phyloP scores from a whole-genome alignment of 2,113 vertebrate genomes.

The Casuarius casuarius region DNA sequence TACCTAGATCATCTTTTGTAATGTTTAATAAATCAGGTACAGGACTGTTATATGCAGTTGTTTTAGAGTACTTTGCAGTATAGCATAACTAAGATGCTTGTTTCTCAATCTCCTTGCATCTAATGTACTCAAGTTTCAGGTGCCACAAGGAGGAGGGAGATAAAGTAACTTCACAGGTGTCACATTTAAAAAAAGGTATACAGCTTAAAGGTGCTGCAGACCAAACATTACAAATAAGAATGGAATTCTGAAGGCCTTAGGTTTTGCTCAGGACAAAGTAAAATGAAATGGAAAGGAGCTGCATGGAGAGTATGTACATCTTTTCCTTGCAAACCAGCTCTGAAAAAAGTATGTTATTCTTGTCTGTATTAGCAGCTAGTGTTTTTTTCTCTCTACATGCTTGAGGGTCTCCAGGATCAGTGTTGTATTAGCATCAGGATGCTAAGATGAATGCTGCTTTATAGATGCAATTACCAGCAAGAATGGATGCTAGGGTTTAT shows the following conservation, averaged over 20 bases:
- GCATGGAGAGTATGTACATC: neutral
- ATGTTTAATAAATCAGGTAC: neutral
- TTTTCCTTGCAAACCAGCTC: neutral
- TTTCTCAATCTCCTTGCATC: neutral
- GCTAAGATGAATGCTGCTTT: neutral
- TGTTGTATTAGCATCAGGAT: neutral
- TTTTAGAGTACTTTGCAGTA: neutral
- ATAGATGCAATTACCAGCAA: neutral
- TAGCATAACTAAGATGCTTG: neutral
- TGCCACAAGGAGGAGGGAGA: neutral
- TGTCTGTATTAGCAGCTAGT: neutral
- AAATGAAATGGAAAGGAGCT: neutral
- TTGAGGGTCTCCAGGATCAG: neutral
- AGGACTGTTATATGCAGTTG: neutral
- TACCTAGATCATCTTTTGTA: neutral
- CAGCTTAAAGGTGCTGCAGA: neutral
- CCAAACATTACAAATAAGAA: neutral
- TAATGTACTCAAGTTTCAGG: neutral
- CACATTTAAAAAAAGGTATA: neutral
- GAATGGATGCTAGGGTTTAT: neutral
- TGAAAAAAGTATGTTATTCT: rapidly evolving
- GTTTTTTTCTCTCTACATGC: neutral
- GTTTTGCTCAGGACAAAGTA: neutral
- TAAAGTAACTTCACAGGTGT: neutral
- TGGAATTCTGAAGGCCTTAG: neutral